Percentiles rank a stretch among this genome's conserved stretches.
These are phyloP conservation scores for Drosophila nigromelanica DNA, from an alignment of 1,140 invertebrate genomes.

Conservation along the genomic window DNA sequence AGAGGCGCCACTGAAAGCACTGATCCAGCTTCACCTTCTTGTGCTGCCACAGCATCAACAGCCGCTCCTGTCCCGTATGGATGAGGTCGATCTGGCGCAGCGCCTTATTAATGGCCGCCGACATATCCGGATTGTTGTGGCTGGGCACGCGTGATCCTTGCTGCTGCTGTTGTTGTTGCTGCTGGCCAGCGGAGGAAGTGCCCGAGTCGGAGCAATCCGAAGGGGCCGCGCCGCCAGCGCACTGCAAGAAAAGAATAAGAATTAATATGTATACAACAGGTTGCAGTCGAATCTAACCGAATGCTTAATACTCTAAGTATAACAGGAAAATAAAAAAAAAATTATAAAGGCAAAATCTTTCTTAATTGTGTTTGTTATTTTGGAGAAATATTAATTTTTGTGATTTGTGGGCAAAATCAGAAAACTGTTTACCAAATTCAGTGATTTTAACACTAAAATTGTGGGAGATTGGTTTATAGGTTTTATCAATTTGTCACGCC, in stretches of 20 bases:
- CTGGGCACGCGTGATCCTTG: constrained; percentile 18
- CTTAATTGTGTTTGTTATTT: no score
- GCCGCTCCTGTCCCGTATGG: constrained; percentile 93
- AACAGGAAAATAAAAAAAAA: no score
- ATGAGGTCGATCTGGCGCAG: constrained; percentile 92
- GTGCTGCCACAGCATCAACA: constrained; percentile 96
- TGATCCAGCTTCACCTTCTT: constrained; percentile 97
- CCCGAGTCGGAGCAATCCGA: constrained; percentile 74
- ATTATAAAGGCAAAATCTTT: no score
- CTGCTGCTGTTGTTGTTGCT: constrained; percentile 43
- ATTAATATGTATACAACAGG: background rate
- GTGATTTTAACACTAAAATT: no score
- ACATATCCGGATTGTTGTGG: constrained; percentile 88
- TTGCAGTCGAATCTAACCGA: no score
- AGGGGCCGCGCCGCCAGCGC: constrained; percentile 38
- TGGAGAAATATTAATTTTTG: no score
- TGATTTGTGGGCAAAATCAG: no score
- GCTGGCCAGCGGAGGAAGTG: constrained; percentile 64
- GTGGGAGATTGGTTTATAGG: no score
- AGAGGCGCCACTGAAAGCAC: constrained; percentile 96
- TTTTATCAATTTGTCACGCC: no score
- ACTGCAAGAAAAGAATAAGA: constrained; percentile 18
- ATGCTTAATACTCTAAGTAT: no score
- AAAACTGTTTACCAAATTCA: no score
- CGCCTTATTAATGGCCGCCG: constrained; percentile 87